Evolutionary conservation across 2,797 vertebrate species (phyloP).

Genomic region (Gymnoscopelus braueri): DNA sequence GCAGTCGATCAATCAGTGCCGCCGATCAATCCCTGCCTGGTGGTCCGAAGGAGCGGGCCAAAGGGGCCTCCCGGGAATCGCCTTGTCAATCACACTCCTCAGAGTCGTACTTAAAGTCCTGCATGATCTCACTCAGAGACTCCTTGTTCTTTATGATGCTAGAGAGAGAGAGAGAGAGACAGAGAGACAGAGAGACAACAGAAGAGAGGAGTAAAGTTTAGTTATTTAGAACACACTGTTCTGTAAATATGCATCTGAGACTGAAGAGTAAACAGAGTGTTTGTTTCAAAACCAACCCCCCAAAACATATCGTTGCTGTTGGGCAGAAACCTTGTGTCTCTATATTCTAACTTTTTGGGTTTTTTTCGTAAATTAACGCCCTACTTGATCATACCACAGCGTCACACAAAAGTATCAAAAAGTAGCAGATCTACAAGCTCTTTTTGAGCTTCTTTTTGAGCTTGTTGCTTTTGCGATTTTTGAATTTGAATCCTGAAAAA

Average conservation of each 20-base stretch:
- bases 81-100: slow-evolving; percentile 87
- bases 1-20: slow-evolving; percentile 28
- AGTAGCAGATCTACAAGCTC: too few species aligned
- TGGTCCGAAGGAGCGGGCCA: slow-evolving; percentile 14
- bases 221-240: neutral
- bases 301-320: too few species aligned
- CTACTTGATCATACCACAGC: too few species aligned
- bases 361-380: too few species aligned
- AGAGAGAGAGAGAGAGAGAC: slow-evolving; percentile 21
- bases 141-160: slow-evolving; percentile 97
- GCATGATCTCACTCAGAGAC: slow-evolving; percentile 93
- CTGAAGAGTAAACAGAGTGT: neutral
- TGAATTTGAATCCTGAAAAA: too few species aligned
- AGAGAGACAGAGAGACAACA: neutral
- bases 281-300: too few species aligned
- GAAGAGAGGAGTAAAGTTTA: neutral
- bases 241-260: neutral
- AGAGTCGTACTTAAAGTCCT: slow-evolving; percentile 96
- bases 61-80: slow-evolving; percentile 20
- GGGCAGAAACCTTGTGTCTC: too few species aligned
- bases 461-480: too few species aligned
- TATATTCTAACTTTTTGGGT: too few species aligned
- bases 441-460: too few species aligned
- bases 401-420: too few species aligned
- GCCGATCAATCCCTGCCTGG: slow-evolving; percentile 36